Evolutionary conservation across 2,113 vertebrate species (phyloP), one percentile per base, ranked within the genome.

Genomic region (Brachionichthys hirsutus): DNA sequence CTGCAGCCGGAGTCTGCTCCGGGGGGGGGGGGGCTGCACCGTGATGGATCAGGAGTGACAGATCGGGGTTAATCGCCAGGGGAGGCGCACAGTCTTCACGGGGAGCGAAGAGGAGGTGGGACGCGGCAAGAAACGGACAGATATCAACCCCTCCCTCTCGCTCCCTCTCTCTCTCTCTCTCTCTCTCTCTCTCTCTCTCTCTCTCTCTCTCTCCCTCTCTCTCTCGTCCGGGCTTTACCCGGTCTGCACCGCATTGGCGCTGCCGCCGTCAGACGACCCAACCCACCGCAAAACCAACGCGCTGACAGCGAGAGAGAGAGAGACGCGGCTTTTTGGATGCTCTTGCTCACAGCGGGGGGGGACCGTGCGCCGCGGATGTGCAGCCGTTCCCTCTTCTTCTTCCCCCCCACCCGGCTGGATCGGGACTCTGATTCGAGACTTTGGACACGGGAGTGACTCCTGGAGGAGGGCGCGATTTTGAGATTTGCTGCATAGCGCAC

Each of bases 21-120:
- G 24, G 24, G 12, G 5, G 20, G 66, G 14, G 38, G 59, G 70
- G 77, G 80, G 78, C 71, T 75, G 75, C 54, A 71, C 59, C 62
- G 36, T 91, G 90, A 92, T 90, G 86, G 90, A 95, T 95, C 85
- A 82, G 77, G 78, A 83, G 50, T 92, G 93, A 92, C 93, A 94
- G 93, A 93, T 94, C 87, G 87, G 81, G 90, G 82, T 77, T 85
- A 89, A 82, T 88, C 82, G 83, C 88, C 85, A 54, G 89, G 89
- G 86, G 89, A 91, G 68, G 67, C 19, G 68, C 70, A 57, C 67
- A 70, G 79, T 59, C 75, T 77, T 67, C 47, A 51, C 12, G 60
- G 54, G 75, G 61, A 70, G 74, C 54, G 67, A 34, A 51, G 45
- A 75, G 52, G 73, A 81, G 68, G 67, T 65, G 51, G 75, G 53